A percentile compares a stretch with the other conserved stretches of the same genome.
phyloP scores from a whole-genome alignment of 1,140 invertebrate species.

The Aphidius gifuensis region DNA sequence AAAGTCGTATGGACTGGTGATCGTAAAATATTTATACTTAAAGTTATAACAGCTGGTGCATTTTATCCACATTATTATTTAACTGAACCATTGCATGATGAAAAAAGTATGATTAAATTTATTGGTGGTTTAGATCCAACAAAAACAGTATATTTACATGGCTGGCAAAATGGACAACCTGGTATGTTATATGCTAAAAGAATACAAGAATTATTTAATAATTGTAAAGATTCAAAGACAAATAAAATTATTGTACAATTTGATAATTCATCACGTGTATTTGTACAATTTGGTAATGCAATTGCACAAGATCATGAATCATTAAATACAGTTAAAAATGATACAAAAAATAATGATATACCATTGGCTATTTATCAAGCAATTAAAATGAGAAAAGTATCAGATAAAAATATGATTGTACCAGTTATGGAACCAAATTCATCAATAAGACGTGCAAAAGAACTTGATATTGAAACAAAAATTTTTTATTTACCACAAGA shows the following conservation, averaged over 20 bases:
- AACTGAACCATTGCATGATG: constrained; percentile 47
- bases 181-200: constrained; percentile 65
- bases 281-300: constrained; percentile 59
- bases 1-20: constrained; percentile 49
- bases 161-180: constrained; percentile 68
- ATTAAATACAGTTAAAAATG: constrained; percentile 25
- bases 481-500: not conserved
- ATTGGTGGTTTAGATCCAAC: constrained; percentile 71
- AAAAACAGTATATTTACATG: constrained; percentile 73
- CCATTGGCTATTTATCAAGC: constrained; percentile 74
- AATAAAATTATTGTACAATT: constrained; percentile 62
- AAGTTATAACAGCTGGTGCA: constrained; percentile 60
- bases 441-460: constrained; percentile 20
- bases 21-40: constrained; percentile 61
- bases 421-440: constrained; percentile 48
- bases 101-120: constrained; percentile 60
- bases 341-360: constrained; percentile 55
- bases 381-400: constrained; percentile 66
- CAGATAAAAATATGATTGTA: constrained; percentile 51
- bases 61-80: constrained; percentile 93
- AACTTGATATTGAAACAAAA: constrained; percentile 19
- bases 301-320: constrained; percentile 23
- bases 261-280: constrained; percentile 59
- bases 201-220: constrained; percentile 58
- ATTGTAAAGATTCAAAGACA: constrained; percentile 37